Conservation (phyloP, 2,113 vertebrate species). For the Lasiurus cinereus region DNA sequence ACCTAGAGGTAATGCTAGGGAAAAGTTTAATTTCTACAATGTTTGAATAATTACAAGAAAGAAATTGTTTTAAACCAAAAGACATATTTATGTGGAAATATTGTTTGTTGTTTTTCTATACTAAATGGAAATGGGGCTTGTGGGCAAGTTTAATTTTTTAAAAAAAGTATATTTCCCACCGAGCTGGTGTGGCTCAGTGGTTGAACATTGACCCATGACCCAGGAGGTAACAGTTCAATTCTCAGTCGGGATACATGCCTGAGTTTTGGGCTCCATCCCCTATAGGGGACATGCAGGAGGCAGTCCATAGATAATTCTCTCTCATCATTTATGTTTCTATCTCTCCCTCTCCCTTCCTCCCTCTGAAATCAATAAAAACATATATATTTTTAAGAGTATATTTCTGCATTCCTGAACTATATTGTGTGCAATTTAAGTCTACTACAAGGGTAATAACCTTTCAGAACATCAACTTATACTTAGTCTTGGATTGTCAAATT, state of each 20-base stretch:
- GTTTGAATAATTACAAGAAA: background rate
- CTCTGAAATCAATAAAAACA: too few species aligned
- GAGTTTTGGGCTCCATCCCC: too few species aligned
- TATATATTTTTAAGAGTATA: background rate
- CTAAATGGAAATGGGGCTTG: background rate
- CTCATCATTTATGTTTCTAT: too few species aligned
- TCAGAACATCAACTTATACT: background rate
- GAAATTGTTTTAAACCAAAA: constrained; percentile 24
- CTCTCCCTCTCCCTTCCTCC: too few species aligned
- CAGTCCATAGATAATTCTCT: too few species aligned
- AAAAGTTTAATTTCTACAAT: background rate
- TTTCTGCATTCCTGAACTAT: background rate
- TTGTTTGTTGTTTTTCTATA: background rate
- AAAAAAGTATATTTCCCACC: background rate
- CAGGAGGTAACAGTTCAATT: too few species aligned
- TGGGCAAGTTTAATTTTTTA: background rate
- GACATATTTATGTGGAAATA: background rate
- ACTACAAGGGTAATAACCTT: background rate
- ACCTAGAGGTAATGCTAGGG: background rate
- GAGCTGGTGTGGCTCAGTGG: too few species aligned
- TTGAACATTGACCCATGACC: too few species aligned
- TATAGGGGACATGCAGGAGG: too few species aligned
- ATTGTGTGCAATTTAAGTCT: background rate
- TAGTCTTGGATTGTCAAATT: constrained; percentile 27
- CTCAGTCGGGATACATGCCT: too few species aligned